phyloP scores from a whole-genome alignment of 1,140 invertebrate species.

The Lasioglossum baleicum region DNA sequence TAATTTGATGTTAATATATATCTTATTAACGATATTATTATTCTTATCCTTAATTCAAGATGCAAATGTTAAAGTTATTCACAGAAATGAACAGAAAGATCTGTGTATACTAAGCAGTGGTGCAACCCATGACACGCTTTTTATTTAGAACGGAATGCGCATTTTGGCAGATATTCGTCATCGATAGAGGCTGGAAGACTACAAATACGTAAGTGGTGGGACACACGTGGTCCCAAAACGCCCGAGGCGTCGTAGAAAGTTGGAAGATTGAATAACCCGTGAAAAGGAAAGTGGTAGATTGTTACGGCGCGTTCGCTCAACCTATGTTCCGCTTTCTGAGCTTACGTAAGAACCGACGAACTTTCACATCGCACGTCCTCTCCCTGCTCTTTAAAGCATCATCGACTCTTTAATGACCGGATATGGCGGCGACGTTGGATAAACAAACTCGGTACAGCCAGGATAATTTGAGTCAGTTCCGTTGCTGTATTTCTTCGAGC shows the following conservation, averaged over 20 bases:
- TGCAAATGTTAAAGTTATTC: too few species aligned
- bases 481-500: neutral
- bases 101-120: too few species aligned
- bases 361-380: constrained; percentile 51
- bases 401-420: neutral
- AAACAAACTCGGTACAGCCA: neutral
- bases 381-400: neutral
- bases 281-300: constrained; percentile 73
- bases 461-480: too few species aligned
- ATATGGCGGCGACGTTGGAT: neutral
- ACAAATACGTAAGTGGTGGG: neutral
- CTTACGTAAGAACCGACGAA: constrained; percentile 58
- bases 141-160: too few species aligned
- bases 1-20: too few species aligned
- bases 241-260: constrained; percentile 66
- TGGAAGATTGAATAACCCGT: constrained; percentile 69
- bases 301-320: constrained; percentile 46
- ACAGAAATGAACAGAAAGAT: too few species aligned
- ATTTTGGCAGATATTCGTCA: neutral
- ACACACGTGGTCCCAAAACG: constrained; percentile 3
- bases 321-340: constrained; percentile 53
- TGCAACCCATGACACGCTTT: too few species aligned
- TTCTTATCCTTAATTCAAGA: too few species aligned
- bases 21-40: too few species aligned
- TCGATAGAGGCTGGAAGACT: neutral